Conservation (phyloP, 2,888 invertebrate species). For the Parelbella ahira region DNA sequence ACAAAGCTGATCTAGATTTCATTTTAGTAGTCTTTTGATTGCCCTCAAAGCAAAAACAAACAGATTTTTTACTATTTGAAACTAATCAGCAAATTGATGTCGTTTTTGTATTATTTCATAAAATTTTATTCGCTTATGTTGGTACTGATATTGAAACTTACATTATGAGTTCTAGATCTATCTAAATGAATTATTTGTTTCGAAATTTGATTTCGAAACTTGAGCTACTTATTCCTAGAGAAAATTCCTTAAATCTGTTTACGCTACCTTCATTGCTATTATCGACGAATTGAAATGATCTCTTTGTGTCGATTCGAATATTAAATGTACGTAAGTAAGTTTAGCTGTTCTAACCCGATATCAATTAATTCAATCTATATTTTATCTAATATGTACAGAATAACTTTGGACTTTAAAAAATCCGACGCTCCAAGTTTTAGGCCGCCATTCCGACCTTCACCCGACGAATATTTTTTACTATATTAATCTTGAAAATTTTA, state of each 20-base stretch:
- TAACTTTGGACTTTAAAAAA: conserved; percentile 36
- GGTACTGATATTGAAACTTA: conserved; percentile 1
- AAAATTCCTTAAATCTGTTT: conserved; percentile 7
- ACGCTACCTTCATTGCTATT: conserved; percentile 1
- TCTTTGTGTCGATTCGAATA: too few species aligned
- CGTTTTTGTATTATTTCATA: too few species aligned
- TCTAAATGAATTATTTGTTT: conserved; percentile 7
- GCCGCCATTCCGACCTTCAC: conserved; percentile 28
- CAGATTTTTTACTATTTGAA: too few species aligned
- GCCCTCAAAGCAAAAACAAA: too few species aligned
- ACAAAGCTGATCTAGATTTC: too few species aligned
- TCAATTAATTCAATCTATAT: conserved; percentile 4
- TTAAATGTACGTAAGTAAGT: conserved; percentile 14
- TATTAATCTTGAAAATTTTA: neutral
- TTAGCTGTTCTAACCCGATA: conserved; percentile 6
- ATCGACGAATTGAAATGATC: too few species aligned
- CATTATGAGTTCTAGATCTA: conserved; percentile 8
- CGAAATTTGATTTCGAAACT: conserved; percentile 26
- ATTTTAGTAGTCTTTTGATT: too few species aligned
- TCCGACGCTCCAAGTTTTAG: conserved; percentile 31
- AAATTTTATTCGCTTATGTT: too few species aligned
- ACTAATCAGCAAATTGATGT: too few species aligned
- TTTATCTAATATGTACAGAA: conserved; percentile 37
- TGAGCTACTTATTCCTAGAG: conserved; percentile 23
- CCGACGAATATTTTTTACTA: conserved; percentile 7